These are phyloP conservation scores for Rhynchotus rufescens DNA, from an alignment of 2,797 vertebrate genomes.

Conservation along the genomic window DNA sequence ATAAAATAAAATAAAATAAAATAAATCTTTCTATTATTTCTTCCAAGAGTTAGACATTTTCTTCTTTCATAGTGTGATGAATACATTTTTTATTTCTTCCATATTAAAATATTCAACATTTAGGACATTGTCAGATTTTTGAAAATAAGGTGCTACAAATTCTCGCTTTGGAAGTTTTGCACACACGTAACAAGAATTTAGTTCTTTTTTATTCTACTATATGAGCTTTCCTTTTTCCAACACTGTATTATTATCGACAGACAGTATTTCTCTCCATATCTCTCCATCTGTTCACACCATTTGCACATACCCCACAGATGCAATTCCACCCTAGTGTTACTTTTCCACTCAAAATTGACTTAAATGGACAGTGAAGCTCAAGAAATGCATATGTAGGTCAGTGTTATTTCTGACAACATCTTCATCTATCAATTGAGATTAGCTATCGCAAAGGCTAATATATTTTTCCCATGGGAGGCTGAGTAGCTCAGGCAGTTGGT, in stretches of 20 bases:
- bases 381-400: slow-evolving; percentile 62
- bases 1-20: not conserved
- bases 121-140: slow-evolving; percentile 38
- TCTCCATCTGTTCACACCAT: slow-evolving; percentile 24
- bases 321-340: not conserved
- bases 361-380: slow-evolving; percentile 25
- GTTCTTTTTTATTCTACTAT: not conserved
- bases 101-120: slow-evolving; percentile 5
- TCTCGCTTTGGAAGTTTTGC: not conserved
- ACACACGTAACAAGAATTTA: not conserved
- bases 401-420: slow-evolving; percentile 58
- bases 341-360: slow-evolving; percentile 51
- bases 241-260: not conserved
- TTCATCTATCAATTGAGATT: slow-evolving; percentile 51
- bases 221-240: slow-evolving; percentile 14
- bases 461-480: slow-evolving; percentile 17
- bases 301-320: not conserved
- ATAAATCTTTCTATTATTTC: slow-evolving; percentile 34
- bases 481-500: not conserved
- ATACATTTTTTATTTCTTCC: slow-evolving; percentile 35
- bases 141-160: slow-evolving; percentile 6
- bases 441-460: slow-evolving; percentile 8
- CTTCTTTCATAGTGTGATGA: slow-evolving; percentile 1
- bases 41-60: not conserved
- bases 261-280: not conserved